These are phyloP conservation scores for Pristis pectinata DNA, from an alignment of 2,797 vertebrate species.

Conservation along the genomic window DNA sequence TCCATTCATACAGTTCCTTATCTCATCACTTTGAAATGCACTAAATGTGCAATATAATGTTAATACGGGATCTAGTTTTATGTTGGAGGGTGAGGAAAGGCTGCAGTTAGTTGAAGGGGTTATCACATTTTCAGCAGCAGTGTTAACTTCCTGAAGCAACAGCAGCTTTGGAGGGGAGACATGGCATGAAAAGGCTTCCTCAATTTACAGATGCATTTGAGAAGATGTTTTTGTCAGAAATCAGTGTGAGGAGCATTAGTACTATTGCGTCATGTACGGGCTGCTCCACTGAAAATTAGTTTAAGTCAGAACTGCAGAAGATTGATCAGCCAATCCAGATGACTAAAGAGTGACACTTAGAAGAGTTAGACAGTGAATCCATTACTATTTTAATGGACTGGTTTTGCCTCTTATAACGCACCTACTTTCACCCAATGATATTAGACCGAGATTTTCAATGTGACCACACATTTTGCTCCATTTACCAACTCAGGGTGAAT, in stretches of 20 bases:
- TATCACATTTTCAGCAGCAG: background rate
- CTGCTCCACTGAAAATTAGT: background rate
- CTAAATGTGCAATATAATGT: background rate
- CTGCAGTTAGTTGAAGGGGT: background rate
- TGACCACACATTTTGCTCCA: background rate
- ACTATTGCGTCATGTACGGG: background rate
- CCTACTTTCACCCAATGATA: background rate
- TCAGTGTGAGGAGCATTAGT: background rate
- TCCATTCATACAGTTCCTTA: background rate
- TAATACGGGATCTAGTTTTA: background rate
- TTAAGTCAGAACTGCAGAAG: background rate
- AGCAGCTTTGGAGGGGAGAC: background rate
- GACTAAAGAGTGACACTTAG: no score
- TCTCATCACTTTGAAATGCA: background rate
- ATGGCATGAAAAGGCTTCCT: background rate
- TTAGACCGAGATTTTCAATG: background rate
- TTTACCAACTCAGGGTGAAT: background rate
- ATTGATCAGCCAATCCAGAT: background rate
- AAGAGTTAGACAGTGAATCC: no score
- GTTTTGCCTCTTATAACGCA: no score
- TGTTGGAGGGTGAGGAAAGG: background rate
- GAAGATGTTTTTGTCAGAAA: background rate
- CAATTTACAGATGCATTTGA: background rate
- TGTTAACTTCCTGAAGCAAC: background rate
- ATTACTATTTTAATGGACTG: no score